A percentile compares a stretch with the other conserved stretches of the same genome.
Evolutionary conservation across 37 sponge, comb jelly and placozoan species (phyloP).

Genomic region (Halichondria panicea): DNA sequence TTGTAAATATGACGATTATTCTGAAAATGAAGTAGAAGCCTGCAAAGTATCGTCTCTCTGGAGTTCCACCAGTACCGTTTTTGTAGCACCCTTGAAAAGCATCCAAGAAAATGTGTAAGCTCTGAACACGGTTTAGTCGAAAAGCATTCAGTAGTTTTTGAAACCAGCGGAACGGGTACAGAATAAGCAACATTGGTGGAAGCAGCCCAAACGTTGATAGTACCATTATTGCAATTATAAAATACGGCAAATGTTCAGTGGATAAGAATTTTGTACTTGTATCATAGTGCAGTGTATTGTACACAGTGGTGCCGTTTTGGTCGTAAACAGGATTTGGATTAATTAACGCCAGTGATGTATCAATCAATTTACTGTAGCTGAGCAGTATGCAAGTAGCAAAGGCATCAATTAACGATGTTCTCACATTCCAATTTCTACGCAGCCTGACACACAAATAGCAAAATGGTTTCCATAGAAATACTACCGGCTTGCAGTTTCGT

Average conservation of each 20-base stretch:
- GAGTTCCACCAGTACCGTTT: conserved; percentile 15
- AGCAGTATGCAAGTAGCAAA: conserved; percentile 53
- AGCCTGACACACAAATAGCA: conserved; percentile 27
- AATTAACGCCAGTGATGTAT: conserved; percentile 19
- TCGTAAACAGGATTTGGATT: neutral
- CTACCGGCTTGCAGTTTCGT: conserved; percentile 23
- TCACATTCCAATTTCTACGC: conserved; percentile 33
- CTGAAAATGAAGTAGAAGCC: conserved; percentile 45
- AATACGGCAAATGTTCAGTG: conserved; percentile 14
- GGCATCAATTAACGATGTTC: conserved; percentile 49
- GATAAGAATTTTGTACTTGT: conserved; percentile 19
- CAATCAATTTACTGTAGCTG: conserved; percentile 35
- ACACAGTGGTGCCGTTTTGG: neutral
- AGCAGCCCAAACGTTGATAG: conserved; percentile 22
- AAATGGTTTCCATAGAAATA: conserved; percentile 47
- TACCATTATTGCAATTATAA: conserved; percentile 4
- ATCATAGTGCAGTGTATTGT: conserved; percentile 9
- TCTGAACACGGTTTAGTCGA: conserved; percentile 1
- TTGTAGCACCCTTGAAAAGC: conserved; percentile 59
- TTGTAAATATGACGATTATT: conserved; percentile 1
- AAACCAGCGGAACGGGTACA: conserved; percentile 32
- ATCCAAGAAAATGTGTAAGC: conserved; percentile 30
- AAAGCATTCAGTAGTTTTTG: conserved; percentile 9
- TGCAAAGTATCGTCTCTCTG: conserved; percentile 44
- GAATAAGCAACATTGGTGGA: conserved; percentile 29